phyloP scores from a whole-genome alignment of 2,888 invertebrate species.

The Lasioglossum marginatum region DNA sequence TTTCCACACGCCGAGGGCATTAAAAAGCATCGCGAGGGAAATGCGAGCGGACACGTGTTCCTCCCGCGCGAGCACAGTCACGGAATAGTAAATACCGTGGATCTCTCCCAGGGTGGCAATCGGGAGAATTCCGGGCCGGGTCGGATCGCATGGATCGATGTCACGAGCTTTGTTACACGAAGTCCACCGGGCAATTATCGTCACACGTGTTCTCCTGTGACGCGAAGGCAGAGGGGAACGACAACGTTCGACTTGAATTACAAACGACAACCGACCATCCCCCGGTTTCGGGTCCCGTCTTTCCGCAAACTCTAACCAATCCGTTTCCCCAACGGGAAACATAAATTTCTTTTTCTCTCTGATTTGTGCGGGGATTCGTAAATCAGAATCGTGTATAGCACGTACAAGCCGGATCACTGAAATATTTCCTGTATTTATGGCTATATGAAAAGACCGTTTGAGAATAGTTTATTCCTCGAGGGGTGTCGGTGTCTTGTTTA shows the following conservation, averaged over 20 bases:
- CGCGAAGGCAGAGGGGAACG: constrained; percentile 20
- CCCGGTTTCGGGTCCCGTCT: constrained; percentile 1
- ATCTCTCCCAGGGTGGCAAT: constrained; percentile 68
- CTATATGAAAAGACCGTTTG: not conserved
- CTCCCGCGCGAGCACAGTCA: constrained; percentile 25
- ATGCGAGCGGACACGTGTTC: constrained; percentile 32
- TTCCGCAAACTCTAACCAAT: not conserved
- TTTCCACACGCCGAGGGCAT: constrained; percentile 31
- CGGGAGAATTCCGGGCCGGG: constrained; percentile 62
- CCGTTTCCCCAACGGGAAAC: too few relatives aligned
- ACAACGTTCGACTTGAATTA: constrained; percentile 29
- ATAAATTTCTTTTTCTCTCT: not conserved
- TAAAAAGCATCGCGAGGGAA: constrained; percentile 24
- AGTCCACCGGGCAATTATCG: constrained; percentile 50
- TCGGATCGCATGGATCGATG: constrained; percentile 62
- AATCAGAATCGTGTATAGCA: not conserved
- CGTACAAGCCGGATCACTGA: not conserved
- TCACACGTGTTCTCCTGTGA: constrained; percentile 56
- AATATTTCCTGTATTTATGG: not conserved
- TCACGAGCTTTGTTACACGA: constrained; percentile 60
- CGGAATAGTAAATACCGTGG: constrained; percentile 59
- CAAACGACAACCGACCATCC: constrained; percentile 11
- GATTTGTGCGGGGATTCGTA: not conserved
- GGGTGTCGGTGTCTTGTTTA: not conserved
- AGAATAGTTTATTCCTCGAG: not conserved